Conservation (phyloP, 2,888 invertebrate genomes). For the Branchellion lobata region DNA sequence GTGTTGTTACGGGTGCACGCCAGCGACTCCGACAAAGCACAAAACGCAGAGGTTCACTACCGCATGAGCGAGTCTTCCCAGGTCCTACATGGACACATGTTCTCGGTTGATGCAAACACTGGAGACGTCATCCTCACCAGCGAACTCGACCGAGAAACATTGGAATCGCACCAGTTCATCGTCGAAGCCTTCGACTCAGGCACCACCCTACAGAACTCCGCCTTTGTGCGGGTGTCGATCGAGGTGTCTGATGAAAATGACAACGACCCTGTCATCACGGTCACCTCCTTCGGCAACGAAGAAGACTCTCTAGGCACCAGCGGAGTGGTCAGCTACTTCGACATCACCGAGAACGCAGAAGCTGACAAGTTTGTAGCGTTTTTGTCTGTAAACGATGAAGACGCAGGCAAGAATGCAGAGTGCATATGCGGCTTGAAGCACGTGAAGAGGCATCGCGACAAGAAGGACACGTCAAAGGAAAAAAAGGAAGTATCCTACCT, state of each 20-base stretch:
- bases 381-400: slow-evolving; percentile 16
- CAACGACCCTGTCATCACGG: slow-evolving; percentile 23
- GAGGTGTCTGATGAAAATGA: slow-evolving; percentile 35
- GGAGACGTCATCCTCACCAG: slow-evolving; percentile 13
- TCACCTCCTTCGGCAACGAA: background rate
- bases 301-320: background rate
- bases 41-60: slow-evolving; percentile 10
- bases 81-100: background rate
- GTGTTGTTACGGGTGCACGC: slow-evolving; percentile 34
- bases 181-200: slow-evolving; percentile 25
- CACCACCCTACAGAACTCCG: background rate
- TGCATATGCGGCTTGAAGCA: slow-evolving; percentile 5
- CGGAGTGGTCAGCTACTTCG: background rate
- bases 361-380: slow-evolving; percentile 17
- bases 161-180: slow-evolving; percentile 5
- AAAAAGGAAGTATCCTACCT: background rate
- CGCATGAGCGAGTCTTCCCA: background rate
- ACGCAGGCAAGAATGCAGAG: slow-evolving; percentile 32
- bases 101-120: background rate
- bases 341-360: slow-evolving; percentile 20
- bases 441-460: background rate
- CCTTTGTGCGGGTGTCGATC: slow-evolving; percentile 9
- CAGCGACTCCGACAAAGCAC: slow-evolving; percentile 5
- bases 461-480: background rate
- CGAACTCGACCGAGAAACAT: slow-evolving; percentile 12